Conservation (phyloP, 2,888 invertebrate species). For the Xylocampa areola region DNA sequence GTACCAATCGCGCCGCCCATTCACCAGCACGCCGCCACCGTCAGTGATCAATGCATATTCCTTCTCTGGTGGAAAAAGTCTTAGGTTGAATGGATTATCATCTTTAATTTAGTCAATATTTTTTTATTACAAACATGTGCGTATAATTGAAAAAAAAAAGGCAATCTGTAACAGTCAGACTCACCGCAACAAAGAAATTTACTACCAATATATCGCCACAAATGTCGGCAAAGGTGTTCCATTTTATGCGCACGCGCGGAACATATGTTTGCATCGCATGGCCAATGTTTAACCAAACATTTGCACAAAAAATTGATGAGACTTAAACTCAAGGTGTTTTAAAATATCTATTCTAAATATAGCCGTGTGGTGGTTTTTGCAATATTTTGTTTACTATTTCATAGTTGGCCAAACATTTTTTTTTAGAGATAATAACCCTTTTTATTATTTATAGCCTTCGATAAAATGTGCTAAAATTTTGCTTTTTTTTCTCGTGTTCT, state of each 20-base stretch:
- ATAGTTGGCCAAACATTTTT: slow-evolving; percentile 24
- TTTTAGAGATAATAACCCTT: slow-evolving; percentile 36
- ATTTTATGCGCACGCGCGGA: slow-evolving; percentile 75
- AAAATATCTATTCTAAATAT: slow-evolving; percentile 59
- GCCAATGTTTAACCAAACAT: slow-evolving; percentile 69
- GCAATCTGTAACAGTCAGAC: slow-evolving; percentile 48
- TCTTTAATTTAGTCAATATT: too few species aligned
- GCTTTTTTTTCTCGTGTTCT: slow-evolving; percentile 23
- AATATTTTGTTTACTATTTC: slow-evolving; percentile 42
- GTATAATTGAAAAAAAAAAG: slow-evolving; percentile 40
- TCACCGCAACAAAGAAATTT: slow-evolving; percentile 57
- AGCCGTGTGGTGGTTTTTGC: slow-evolving; percentile 49
- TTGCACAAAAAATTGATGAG: slow-evolving; percentile 69
- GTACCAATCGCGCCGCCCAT: too few species aligned
- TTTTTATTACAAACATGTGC: slow-evolving; percentile 13
- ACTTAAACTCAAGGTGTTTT: slow-evolving; percentile 71
- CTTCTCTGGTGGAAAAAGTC: too few species aligned
- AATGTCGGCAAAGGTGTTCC: slow-evolving; percentile 83
- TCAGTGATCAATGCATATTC: too few species aligned
- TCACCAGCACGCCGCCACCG: too few species aligned
- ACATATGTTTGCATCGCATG: slow-evolving; percentile 72
- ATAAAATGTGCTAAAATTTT: slow-evolving; percentile 36
- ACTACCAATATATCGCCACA: slow-evolving; percentile 69
- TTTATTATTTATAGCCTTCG: too few species aligned
- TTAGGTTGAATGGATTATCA: too few species aligned